These are phyloP conservation scores for Orientallactaga sibirica DNA, from an alignment of 2,797 vertebrate species.

Conservation along the genomic window DNA sequence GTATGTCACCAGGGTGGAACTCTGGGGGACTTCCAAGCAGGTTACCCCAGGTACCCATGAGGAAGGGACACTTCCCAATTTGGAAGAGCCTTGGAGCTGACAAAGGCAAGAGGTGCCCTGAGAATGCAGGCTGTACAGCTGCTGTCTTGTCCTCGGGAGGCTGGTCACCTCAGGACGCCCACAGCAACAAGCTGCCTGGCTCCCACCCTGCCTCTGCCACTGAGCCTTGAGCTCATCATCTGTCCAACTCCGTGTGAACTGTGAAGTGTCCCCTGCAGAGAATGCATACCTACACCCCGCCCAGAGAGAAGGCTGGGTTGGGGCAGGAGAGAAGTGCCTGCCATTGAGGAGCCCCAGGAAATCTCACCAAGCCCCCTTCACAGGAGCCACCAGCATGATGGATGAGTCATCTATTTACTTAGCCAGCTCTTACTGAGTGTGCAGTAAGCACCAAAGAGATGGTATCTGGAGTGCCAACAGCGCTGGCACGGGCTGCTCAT, in stretches of 20 bases:
- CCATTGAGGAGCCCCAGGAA: not conserved
- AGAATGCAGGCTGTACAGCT: rapidly evolving
- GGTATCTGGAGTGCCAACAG: rapidly evolving
- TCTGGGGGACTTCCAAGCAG: not conserved
- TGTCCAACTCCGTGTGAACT: not conserved
- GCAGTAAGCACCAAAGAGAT: not conserved
- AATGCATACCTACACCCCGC: rapidly evolving
- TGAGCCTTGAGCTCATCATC: not conserved
- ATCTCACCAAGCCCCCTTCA: not conserved
- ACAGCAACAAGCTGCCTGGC: no score
- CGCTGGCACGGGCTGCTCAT: not conserved
- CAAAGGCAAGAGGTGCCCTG: not conserved
- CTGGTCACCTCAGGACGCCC: no score
- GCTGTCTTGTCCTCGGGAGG: rapidly evolving
- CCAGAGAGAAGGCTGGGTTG: not conserved
- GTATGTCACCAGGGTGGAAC: not conserved
- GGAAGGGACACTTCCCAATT: no score
- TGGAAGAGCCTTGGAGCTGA: not conserved
- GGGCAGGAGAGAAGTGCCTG: not conserved
- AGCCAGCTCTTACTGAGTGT: not conserved
- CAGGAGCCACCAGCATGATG: rapidly evolving
- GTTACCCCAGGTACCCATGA: not conserved
- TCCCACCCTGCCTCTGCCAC: not conserved
- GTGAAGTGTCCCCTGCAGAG: not conserved
- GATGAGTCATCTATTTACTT: not conserved